Evolutionary conservation across 1,140 invertebrate species (phyloP).

Genomic region (Drosophila cardini): DNA sequence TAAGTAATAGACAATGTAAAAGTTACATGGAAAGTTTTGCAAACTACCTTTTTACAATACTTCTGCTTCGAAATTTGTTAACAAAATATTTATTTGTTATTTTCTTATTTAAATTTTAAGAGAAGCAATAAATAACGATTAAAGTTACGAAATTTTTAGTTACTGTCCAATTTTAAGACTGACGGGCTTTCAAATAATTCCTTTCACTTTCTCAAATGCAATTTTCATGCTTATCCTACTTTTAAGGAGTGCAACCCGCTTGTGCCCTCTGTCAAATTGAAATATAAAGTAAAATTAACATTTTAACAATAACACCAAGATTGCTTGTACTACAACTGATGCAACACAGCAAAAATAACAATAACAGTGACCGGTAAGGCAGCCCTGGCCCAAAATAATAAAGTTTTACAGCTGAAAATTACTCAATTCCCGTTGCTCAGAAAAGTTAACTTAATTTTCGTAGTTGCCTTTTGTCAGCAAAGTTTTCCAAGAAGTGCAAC

Average conservation of each 20-base stretch:
- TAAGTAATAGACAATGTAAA: no score
- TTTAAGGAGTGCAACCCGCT: background rate
- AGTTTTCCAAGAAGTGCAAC: slow-evolving; percentile 59
- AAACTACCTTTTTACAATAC: no score
- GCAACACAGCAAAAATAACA: slow-evolving; percentile 31
- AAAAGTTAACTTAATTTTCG: slow-evolving; percentile 80
- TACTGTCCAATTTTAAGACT: background rate
- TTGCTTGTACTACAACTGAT: slow-evolving; percentile 74
- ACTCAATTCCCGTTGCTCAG: slow-evolving; percentile 78
- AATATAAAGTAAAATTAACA: slow-evolving; percentile 66
- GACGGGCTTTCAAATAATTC: background rate
- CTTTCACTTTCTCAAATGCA: background rate
- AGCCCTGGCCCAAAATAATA: slow-evolving; percentile 68
- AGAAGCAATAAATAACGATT: background rate
- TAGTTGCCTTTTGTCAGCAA: slow-evolving; percentile 73
- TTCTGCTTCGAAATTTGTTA: no score
- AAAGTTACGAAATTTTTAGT: background rate
- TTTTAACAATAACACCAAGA: slow-evolving; percentile 76
- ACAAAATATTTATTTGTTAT: no score
- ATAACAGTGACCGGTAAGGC: slow-evolving; percentile 47
- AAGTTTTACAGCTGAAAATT: slow-evolving; percentile 80
- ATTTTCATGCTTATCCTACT: background rate
- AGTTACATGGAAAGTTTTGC: no score
- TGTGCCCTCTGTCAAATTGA: background rate
- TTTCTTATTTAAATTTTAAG: no score